Conservation (phyloP, 2,888 invertebrate species). For the Pyrgus malvae region DNA sequence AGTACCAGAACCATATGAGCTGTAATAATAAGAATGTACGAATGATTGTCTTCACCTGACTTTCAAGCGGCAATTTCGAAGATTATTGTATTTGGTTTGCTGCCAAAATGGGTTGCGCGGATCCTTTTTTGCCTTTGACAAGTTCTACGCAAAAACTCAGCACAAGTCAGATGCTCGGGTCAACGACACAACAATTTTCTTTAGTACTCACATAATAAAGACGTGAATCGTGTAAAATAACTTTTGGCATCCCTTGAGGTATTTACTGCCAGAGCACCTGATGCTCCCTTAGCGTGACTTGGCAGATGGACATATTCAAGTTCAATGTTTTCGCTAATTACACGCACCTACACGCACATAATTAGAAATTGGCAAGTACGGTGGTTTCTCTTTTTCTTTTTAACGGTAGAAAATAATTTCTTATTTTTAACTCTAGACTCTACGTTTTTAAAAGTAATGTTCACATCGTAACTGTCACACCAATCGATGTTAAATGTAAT, state of each 20-base stretch:
- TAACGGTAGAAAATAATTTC: conserved; percentile 1
- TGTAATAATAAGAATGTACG: conserved; percentile 21
- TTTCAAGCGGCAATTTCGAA: conserved; percentile 32
- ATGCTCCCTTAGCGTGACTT: conserved; percentile 35
- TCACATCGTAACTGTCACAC: not conserved
- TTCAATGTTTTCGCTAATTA: conserved; percentile 67
- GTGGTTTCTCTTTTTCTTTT: conserved; percentile 21
- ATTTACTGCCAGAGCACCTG: conserved; percentile 36
- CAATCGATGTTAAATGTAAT: not conserved
- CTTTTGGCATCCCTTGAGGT: conserved; percentile 28
- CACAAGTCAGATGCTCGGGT: conserved; percentile 29
- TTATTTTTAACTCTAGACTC: conserved; percentile 4
- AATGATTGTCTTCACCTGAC: conserved; percentile 20
- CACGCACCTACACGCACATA: conserved; percentile 44
- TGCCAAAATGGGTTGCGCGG: conserved; percentile 49
- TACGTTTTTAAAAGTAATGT: not conserved
- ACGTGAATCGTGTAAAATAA: conserved; percentile 20
- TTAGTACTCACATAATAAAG: conserved; percentile 33
- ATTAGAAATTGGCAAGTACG: conserved; percentile 47
- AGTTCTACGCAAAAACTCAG: conserved; percentile 10
- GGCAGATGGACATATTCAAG: conserved; percentile 51
- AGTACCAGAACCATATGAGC: not conserved
- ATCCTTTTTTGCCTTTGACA: conserved; percentile 34
- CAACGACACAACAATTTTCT: conserved; percentile 36
- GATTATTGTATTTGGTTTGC: conserved; percentile 45